Evolutionary conservation across 2,113 vertebrate genomes (phyloP), one percentile per base, ranked within the genome.

Genomic region (Pseudorasbora parva): DNA sequence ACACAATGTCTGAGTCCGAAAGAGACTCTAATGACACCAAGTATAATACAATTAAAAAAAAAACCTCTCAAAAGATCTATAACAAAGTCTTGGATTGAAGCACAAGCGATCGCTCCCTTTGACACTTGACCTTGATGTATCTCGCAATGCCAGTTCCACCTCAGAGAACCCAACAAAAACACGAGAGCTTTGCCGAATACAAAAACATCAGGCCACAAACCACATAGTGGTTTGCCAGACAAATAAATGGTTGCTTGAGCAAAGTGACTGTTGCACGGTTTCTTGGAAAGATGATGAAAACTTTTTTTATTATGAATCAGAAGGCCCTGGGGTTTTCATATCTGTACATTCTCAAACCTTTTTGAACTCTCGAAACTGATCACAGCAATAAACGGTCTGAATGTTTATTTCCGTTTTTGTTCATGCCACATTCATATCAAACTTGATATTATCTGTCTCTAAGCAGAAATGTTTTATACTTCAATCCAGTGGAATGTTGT

Each of bases 261-360:
- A 47, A 78, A 64, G 73, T 49, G 72, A 62, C 47, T 4, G 64
- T 37, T 82, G 23, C 33, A 15, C 4, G 8, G 27, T 72, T 87
- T 80, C 75, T 49, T 69, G 59, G 76, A 86, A 79, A 45, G 49
- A 83, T 45, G 56, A 73, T 56, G 54, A n/a, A 12, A 68, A 60
- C 19, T 14, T 33, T 78, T n/a, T 78, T 30, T 59, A 45, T 56
- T 86, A 49, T 83, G 81, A 84, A 37, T 86, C 77, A 76, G 5
- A 75, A 11, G 0, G 30, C n/a, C 19, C 33, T 21, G 37, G 37
- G 9, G 56, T 45, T 17, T 14, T 64, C 47, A 57, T 74, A 77
- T 71, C 49, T 75, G 49, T 51, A 76, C 51, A 30, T 23, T n/a
- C n/a, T 47, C 54, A n/a, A 79, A 74, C 51, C 4, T 75, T 86